Conservation (phyloP, 2,888 invertebrate genomes). For the Lochmaea crataegi region DNA sequence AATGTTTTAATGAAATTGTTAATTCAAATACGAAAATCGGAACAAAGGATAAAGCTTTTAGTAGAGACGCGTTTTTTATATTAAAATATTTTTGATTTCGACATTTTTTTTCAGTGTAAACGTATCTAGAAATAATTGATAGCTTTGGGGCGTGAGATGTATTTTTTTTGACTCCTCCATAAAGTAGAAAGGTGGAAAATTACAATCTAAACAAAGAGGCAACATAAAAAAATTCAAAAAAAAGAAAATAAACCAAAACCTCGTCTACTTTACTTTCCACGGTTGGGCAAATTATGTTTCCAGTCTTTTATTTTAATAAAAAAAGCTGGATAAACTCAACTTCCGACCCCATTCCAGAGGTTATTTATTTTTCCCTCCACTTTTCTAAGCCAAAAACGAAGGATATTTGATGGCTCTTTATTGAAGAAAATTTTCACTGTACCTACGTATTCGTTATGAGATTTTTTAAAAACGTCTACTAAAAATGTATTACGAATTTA, state of each 20-base stretch:
- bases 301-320: conserved; percentile 19
- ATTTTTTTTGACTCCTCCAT: background rate
- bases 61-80: too few relatives aligned
- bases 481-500: background rate
- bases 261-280: background rate
- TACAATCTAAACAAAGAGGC: conserved; percentile 11
- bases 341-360: conserved; percentile 14
- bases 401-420: background rate
- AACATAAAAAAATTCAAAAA: background rate
- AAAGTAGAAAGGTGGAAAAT: conserved; percentile 18
- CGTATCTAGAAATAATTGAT: too few relatives aligned
- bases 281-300: conserved; percentile 26
- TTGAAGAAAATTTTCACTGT: too few relatives aligned
- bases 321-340: background rate
- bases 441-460: too few relatives aligned
- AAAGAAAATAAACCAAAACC: background rate
- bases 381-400: conserved; percentile 19
- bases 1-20: too few relatives aligned
- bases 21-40: too few relatives aligned
- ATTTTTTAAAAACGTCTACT: too few relatives aligned
- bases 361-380: background rate
- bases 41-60: too few relatives aligned
- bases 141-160: too few relatives aligned
- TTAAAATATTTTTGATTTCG: too few relatives aligned
- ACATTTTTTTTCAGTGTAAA: too few relatives aligned